Percentiles rank a stretch among this genome's conserved stretches.
Conservation (phyloP, 2,113 vertebrate species). For the Megaptera novaeangliae region DNA sequence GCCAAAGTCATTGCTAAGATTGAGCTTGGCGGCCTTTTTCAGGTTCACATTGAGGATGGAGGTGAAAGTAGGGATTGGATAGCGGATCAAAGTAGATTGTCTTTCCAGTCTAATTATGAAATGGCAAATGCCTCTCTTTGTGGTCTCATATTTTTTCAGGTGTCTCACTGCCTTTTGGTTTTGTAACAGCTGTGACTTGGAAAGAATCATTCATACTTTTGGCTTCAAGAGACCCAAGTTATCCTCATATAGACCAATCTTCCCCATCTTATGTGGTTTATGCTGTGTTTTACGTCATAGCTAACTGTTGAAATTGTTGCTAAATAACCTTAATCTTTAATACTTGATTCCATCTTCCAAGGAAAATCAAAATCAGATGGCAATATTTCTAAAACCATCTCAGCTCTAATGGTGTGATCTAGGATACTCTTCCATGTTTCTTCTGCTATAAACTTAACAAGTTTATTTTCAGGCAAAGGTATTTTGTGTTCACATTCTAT, state of each 20-base stretch:
- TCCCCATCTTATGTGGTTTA: neutral
- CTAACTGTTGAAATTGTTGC: constrained; percentile 11
- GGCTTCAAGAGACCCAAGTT: constrained; percentile 15
- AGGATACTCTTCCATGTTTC: neutral
- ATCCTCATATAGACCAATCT: neutral
- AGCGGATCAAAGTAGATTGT: neutral
- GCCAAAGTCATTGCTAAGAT: neutral
- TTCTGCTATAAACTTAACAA: neutral
- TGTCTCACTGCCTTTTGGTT: neutral
- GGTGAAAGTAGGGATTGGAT: neutral
- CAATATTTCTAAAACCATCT: neutral
- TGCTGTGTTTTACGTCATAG: neutral
- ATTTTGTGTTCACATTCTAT: neutral
- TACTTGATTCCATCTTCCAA: neutral
- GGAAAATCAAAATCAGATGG: constrained; percentile 24
- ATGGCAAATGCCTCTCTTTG: constrained; percentile 8
- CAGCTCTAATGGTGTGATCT: neutral
- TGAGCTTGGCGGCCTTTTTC: neutral
- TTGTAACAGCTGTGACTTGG: constrained; percentile 40
- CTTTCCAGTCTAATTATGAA: neutral
- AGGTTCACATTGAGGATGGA: neutral
- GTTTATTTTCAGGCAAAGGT: constrained; percentile 33
- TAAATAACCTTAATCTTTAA: constrained; percentile 36
- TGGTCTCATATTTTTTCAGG: constrained; percentile 29
- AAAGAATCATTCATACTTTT: constrained; percentile 17